Evolutionary conservation across 1,140 invertebrate species (phyloP), one percentile per base, ranked within the genome.

Genomic region (Heliconius nattereri): DNA sequence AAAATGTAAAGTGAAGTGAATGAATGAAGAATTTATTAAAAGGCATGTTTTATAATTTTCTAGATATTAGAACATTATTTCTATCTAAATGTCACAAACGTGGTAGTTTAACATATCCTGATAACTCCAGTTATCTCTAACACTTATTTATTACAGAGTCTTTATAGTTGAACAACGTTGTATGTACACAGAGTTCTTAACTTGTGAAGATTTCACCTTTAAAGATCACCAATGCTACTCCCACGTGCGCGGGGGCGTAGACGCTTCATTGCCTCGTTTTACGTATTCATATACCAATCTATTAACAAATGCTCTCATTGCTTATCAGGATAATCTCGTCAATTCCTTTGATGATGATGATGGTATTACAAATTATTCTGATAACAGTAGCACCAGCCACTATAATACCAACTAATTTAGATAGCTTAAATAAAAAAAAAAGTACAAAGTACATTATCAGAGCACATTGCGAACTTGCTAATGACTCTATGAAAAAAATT

Each of bases 181-280:
- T 23, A 60, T 66, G 2, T 23, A 60, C 23, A 66, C 26, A 29
- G 57, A 73, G 37, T 57, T 73, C 71, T 75, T 49, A 78, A 73
- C 40, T 70, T 75, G 74, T n/a, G 60, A 76, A 40, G 57, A 79
- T 79, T 79, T 81, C 81, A 86, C 83, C 84, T 87, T 86, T 87
- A 86, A 86, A 87, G 86, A 83, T 79, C 81, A 85, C 72, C 82
- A 83, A 78, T 85, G 79, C 74, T 77, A 82, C 81, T 73, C 66
- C 73, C 73, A 71, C 75, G 76, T 81, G 75, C 73, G 78, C 82
- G 84, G 78, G 82, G 78, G 81, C 66, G 73, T 57, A 29, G 49
- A 32, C 20, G 71, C 52, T 57, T 40, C 57, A 66, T 75, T 54
- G n/a, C 35, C 54, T 70, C 45, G 16, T 75, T 45, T 75, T 29